A percentile compares a stretch with the other conserved stretches of the same genome.
Evolutionary conservation across 2,113 vertebrate species (phyloP).

Genomic region (Hemiscyllium ocellatum): DNA sequence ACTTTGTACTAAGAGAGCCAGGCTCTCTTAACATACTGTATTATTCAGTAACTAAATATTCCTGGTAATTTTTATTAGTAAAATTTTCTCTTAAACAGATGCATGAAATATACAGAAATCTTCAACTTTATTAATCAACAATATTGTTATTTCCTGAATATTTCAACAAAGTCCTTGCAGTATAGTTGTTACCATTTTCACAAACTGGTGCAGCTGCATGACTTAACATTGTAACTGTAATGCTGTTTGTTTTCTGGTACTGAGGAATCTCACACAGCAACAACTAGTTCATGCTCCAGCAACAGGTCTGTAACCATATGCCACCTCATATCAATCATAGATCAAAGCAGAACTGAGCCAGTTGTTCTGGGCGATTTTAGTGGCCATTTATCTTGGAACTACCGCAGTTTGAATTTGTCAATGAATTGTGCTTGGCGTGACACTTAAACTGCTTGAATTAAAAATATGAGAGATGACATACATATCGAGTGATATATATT

Average conservation of each 20-base stretch:
- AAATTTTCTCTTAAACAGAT: background rate
- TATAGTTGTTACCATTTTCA: background rate
- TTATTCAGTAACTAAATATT: background rate
- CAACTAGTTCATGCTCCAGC: constrained; percentile 10
- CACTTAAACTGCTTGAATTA: background rate
- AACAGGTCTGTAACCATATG: background rate
- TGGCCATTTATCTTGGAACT: background rate
- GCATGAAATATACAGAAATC: background rate
- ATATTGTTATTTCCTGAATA: background rate
- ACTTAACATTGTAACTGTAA: background rate
- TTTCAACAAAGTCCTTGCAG: background rate
- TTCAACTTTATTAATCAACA: background rate
- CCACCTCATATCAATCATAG: background rate
- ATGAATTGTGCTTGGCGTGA: background rate
- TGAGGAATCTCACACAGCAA: constrained; percentile 11
- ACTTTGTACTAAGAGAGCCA: background rate
- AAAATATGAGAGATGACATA: background rate
- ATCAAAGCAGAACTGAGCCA: background rate
- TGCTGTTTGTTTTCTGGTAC: constrained; percentile 1
- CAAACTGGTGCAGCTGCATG: background rate
- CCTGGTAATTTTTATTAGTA: background rate
- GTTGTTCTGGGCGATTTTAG: background rate
- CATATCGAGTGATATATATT: background rate
- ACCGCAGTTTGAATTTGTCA: background rate
- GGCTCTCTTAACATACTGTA: background rate